phyloP scores from a whole-genome alignment of 2,797 vertebrate genomes.

The Artibeus jamaicensis region DNA sequence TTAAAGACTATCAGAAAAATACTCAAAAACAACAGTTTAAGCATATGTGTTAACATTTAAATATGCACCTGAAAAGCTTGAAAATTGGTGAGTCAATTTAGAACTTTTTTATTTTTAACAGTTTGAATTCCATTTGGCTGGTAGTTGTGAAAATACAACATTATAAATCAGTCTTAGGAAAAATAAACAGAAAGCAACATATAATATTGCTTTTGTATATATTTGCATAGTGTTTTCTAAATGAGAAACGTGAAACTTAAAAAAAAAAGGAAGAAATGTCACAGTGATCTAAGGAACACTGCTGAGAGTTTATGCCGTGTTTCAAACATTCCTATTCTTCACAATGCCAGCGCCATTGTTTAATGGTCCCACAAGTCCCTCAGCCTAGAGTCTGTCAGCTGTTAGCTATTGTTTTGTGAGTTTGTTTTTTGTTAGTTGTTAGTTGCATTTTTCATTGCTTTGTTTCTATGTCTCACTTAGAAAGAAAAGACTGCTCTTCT shows the following conservation, averaged over 20 bases:
- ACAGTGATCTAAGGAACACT: neutral
- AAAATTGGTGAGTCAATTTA: neutral
- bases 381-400: neutral
- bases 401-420: neutral
- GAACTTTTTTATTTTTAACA: neutral
- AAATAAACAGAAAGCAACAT: neutral
- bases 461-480: neutral
- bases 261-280: neutral
- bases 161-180: neutral
- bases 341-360: neutral
- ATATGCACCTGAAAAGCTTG: neutral
- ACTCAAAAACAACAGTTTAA: neutral
- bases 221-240: neutral
- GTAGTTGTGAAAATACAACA: constrained; percentile 8
- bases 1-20: neutral
- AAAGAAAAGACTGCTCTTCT: neutral
- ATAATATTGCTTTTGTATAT: neutral
- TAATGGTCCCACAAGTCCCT: neutral
- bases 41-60: neutral
- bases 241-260: neutral
- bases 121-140: neutral
- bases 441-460: neutral
- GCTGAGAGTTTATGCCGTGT: neutral
- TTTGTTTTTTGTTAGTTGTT: neutral
- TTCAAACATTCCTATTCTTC: neutral